phyloP scores from a whole-genome alignment of 2,888 invertebrate genomes.

The Hemicrepidius hirtus region DNA sequence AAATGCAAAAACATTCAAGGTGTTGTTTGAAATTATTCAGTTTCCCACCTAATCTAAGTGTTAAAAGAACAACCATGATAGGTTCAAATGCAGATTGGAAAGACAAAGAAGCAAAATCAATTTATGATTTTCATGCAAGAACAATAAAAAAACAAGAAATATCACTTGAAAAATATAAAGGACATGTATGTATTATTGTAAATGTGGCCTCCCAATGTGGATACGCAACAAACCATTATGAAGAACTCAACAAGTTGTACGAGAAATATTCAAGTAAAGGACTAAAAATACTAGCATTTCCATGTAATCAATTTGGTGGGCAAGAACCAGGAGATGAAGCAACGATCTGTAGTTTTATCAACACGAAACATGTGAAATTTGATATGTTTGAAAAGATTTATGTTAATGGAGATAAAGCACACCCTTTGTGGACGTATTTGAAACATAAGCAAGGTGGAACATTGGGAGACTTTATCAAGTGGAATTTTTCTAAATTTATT shows the following conservation, averaged over 20 bases:
- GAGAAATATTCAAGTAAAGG: conserved; percentile 85
- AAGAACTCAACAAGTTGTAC: conserved; percentile 85
- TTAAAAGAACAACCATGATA: not conserved
- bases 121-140: conserved; percentile 88
- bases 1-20: not conserved
- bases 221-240: conserved; percentile 87
- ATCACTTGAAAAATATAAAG: conserved; percentile 86
- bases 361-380: conserved; percentile 79
- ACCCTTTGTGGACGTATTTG: conserved; percentile 81
- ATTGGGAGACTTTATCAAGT: conserved; percentile 83
- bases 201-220: conserved; percentile 94
- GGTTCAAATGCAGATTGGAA: conserved; percentile 67
- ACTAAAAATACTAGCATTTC: conserved; percentile 87
- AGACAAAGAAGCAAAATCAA: conserved; percentile 81
- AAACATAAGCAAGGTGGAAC: conserved; percentile 76
- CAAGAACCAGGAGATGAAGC: conserved; percentile 81
- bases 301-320: conserved; percentile 89
- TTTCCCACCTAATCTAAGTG: not conserved
- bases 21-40: conserved; percentile 22
- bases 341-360: conserved; percentile 79
- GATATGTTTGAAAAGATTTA: conserved; percentile 84
- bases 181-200: conserved; percentile 89
- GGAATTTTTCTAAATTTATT: conserved; percentile 94
- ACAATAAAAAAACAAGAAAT: conserved; percentile 90
- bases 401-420: conserved; percentile 80